A percentile compares a stretch with the other conserved stretches of the same genome.
These are phyloP conservation scores for Megaustenia siamemsis DNA, from an alignment of 2,888 invertebrate species.

Conservation along the genomic window DNA sequence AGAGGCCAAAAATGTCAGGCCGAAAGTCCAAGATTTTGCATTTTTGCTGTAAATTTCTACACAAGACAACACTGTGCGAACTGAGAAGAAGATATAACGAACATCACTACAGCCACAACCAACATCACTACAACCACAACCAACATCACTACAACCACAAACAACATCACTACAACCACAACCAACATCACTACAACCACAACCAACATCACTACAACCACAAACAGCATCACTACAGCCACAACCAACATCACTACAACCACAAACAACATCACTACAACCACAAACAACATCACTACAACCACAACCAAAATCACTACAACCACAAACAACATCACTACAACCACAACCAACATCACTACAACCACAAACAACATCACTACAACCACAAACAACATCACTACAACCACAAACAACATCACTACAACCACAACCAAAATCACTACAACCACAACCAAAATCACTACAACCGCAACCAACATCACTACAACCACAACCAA, in stretches of 20 bases:
- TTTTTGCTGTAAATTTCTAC: too few relatives aligned
- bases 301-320: background rate
- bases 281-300: background rate
- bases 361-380: background rate
- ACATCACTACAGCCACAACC: too few relatives aligned
- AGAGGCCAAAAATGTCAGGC: too few relatives aligned
- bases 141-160: background rate
- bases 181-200: background rate
- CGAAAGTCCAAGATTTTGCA: too few relatives aligned
- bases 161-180: background rate
- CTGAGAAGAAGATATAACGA: too few relatives aligned
- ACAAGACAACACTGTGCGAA: too few relatives aligned
- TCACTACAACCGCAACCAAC: background rate
- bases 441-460: background rate
- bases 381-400: background rate
- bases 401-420: slow-evolving; percentile 9
- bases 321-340: background rate
- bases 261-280: background rate
- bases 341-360: background rate
- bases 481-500: background rate
- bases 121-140: background rate
- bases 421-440: background rate
- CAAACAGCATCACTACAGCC: background rate
- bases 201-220: background rate
- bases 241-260: background rate